Evolutionary conservation across 2,888 invertebrate genomes (phyloP).

Genomic region (Scaptodrosophila latifasciaeformis): DNA sequence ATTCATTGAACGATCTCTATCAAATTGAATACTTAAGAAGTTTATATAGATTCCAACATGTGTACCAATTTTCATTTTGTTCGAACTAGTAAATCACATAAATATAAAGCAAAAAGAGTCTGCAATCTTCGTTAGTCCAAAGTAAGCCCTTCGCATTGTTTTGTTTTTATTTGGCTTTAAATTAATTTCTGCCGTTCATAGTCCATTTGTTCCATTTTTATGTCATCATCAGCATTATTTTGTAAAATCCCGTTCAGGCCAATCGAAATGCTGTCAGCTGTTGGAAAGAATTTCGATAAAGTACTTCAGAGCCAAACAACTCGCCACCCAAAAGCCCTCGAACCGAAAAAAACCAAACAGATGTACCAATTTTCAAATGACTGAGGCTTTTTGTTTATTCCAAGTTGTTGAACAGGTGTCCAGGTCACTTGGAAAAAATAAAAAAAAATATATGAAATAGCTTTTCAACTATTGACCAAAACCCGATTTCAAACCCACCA

Average conservation of each 20-base stretch:
- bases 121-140: too few relatives aligned
- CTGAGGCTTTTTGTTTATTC: conserved; percentile 30
- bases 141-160: conserved; percentile 39
- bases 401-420: conserved; percentile 5
- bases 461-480: conserved; percentile 8
- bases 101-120: too few relatives aligned
- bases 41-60: too few relatives aligned
- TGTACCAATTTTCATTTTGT: too few relatives aligned
- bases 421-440: conserved; percentile 37
- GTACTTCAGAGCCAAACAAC: conserved; percentile 17
- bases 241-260: not conserved
- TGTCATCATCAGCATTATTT: conserved; percentile 56
- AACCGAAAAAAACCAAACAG: conserved; percentile 18
- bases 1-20: too few relatives aligned
- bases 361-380: conserved; percentile 59
- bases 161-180: conserved; percentile 59
- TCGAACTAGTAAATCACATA: too few relatives aligned
- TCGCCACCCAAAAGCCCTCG: not conserved
- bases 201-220: conserved; percentile 67
- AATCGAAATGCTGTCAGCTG: conserved; percentile 57
- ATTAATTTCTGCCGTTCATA: conserved; percentile 63
- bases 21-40: too few relatives aligned
- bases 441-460: too few relatives aligned
- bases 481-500: conserved; percentile 9
- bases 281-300: conserved; percentile 15